These are phyloP conservation scores for Drosophila eohydei DNA, from an alignment of 2,888 invertebrate species.

Conservation along the genomic window DNA sequence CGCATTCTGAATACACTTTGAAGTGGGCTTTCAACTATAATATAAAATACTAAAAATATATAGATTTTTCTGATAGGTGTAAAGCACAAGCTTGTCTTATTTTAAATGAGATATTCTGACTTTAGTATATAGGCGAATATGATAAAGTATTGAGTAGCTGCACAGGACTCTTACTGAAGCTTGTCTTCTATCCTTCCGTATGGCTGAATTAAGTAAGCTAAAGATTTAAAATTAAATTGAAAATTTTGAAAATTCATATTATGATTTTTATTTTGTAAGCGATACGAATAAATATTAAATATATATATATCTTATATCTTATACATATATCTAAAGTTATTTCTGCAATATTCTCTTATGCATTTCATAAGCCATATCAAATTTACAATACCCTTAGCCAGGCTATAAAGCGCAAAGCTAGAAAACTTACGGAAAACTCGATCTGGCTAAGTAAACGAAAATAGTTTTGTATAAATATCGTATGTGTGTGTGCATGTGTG, in stretches of 20 bases:
- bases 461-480: conserved; percentile 62
- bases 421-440: conserved; percentile 22
- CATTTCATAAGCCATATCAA: background rate
- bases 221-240: no score
- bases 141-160: no score
- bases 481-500: background rate
- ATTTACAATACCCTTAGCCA: background rate
- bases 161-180: no score
- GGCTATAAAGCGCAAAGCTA: conserved; percentile 24
- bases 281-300: no score
- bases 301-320: background rate
- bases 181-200: no score
- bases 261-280: no score
- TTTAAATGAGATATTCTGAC: no score
- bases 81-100: no score
- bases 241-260: no score
- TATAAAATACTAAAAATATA: background rate
- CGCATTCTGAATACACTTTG: background rate
- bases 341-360: background rate
- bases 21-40: background rate
- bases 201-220: no score
- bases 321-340: background rate
- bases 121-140: no score
- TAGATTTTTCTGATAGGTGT: no score
- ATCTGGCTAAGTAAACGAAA: conserved; percentile 59